phyloP scores from a whole-genome alignment of 2,888 invertebrate species.

The Euplagia quadripunctaria region DNA sequence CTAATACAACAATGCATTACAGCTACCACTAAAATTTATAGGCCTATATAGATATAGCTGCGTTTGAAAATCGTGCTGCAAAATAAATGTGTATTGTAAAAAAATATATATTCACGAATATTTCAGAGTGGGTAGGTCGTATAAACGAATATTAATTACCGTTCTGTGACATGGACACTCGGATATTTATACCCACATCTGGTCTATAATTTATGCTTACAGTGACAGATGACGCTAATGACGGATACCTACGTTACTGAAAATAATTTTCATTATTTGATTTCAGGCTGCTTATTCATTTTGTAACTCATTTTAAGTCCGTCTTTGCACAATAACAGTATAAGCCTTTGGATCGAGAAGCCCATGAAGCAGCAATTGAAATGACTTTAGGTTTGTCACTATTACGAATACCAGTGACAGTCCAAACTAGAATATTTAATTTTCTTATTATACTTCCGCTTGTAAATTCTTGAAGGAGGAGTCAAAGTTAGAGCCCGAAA shows the following conservation, averaged over 20 bases:
- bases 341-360: too few relatives aligned
- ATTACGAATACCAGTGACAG: too few relatives aligned
- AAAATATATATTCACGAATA: background rate
- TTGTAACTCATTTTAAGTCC: background rate
- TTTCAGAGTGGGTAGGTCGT: background rate
- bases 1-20: too few relatives aligned
- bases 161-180: conserved; percentile 23
- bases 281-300: background rate
- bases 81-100: background rate
- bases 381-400: too few relatives aligned
- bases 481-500: too few relatives aligned
- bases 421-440: too few relatives aligned
- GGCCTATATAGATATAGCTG: too few relatives aligned
- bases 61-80: background rate
- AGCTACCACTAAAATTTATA: too few relatives aligned
- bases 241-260: conserved; percentile 22
- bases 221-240: conserved; percentile 42
- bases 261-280: conserved; percentile 6
- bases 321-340: background rate
- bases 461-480: background rate
- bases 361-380: too few relatives aligned
- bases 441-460: too few relatives aligned
- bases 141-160: conserved; percentile 35
- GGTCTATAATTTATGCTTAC: conserved; percentile 38
- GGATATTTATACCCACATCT: conserved; percentile 39